Conservation (phyloP, 2,113 vertebrate species). For the Gambusia affinis region DNA sequence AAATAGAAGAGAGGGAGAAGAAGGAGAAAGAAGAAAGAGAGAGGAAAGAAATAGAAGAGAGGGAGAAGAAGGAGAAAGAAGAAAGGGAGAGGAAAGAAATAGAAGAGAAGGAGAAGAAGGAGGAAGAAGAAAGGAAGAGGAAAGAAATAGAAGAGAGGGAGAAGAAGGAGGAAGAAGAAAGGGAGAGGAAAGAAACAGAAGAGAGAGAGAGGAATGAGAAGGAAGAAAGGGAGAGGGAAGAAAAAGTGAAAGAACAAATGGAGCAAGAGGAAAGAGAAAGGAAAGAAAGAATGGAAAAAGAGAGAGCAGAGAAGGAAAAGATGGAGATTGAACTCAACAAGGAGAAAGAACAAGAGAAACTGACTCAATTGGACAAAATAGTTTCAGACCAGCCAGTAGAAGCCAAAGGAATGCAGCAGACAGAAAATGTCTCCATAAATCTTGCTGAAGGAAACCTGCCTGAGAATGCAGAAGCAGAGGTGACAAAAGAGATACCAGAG, state of each 20-base stretch:
- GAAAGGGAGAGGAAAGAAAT: slow-evolving; percentile 61
- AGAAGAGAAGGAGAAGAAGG: slow-evolving; percentile 33
- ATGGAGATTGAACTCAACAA: slow-evolving; percentile 25
- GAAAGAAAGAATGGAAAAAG: slow-evolving; percentile 18
- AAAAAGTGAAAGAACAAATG: slow-evolving; percentile 15
- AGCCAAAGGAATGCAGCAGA: slow-evolving; percentile 9
- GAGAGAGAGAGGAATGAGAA: slow-evolving; percentile 18
- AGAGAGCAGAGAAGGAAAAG: slow-evolving; percentile 22
- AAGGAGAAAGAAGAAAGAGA: slow-evolving; percentile 5
- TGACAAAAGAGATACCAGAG: slow-evolving; percentile 70
- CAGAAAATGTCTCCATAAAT: not conserved
- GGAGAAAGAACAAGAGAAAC: slow-evolving; percentile 17
- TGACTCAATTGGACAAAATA: slow-evolving; percentile 17
- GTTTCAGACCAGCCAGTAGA: slow-evolving; percentile 6
- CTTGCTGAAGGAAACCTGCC: slow-evolving; percentile 9
- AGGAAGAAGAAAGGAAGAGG: slow-evolving; percentile 5
- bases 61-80: slow-evolving; percentile 16
- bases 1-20: not conserved
- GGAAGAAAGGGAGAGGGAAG: slow-evolving; percentile 5
- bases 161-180: slow-evolving; percentile 14
- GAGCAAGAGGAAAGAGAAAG: slow-evolving; percentile 23
- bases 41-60: slow-evolving; percentile 6
- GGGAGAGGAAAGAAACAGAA: slow-evolving; percentile 1
- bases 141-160: slow-evolving; percentile 4
- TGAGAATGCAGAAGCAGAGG: slow-evolving; percentile 50